Evolutionary conservation across 1,140 invertebrate species (phyloP).

Genomic region (Zaprionus ghesquierei): DNA sequence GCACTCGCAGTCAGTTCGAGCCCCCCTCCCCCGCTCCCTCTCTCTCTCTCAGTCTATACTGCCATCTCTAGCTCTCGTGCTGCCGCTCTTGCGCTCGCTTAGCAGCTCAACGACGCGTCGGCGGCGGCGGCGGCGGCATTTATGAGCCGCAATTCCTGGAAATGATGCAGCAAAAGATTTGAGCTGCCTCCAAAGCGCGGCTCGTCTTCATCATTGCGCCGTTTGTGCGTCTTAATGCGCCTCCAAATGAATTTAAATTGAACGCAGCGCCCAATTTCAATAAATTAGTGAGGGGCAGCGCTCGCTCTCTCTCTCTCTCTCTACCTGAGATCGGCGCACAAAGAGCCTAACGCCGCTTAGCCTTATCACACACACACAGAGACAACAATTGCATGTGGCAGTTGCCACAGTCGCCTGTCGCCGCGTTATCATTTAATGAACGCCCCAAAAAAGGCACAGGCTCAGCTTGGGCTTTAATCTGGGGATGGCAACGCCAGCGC

Average conservation of each 20-base stretch:
- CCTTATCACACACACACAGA: constrained; percentile 51
- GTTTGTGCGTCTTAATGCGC: constrained; percentile 7
- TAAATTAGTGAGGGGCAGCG: constrained; percentile 28
- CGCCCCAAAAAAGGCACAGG: constrained; percentile 31
- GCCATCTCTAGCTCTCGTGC: not conserved
- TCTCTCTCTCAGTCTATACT: not conserved
- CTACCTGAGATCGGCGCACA: not conserved
- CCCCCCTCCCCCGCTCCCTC: not conserved
- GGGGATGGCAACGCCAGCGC: constrained; percentile 17
- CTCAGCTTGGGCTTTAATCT: not conserved
- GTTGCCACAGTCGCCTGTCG: constrained; percentile 26
- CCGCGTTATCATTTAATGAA: constrained; percentile 76
- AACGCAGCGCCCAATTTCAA: constrained; percentile 26
- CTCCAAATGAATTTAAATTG: constrained; percentile 45
- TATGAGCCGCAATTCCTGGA: constrained; percentile 28
- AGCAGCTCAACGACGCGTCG: too few species aligned
- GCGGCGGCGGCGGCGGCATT: not conserved
- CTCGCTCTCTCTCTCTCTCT: too few species aligned
- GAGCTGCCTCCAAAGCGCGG: not conserved
- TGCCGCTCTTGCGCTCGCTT: not conserved
- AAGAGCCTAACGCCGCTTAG: constrained; percentile 14
- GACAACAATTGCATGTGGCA: constrained; percentile 35
- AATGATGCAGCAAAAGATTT: constrained; percentile 21
- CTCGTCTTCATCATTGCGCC: constrained; percentile 2
- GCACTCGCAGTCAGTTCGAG: not conserved